Evolutionary conservation across 2,797 vertebrate genomes (phyloP).

Genomic region (Squalus acanthias): DNA sequence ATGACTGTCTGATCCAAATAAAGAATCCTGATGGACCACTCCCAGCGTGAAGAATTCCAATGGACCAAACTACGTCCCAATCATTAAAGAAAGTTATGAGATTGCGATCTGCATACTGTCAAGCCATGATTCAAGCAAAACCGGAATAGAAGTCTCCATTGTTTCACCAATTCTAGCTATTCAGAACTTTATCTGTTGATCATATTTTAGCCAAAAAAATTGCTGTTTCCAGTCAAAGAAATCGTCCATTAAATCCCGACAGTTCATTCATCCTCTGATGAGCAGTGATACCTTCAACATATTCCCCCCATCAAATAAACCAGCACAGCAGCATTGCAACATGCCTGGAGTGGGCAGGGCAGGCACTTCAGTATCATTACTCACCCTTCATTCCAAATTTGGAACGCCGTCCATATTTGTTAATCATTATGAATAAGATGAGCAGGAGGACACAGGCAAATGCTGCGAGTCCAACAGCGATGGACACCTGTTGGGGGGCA

Average conservation of each 20-base stretch:
- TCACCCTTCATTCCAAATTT: constrained; percentile 99
- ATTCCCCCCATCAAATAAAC: neutral
- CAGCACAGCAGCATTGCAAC: neutral
- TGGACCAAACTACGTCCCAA: too few relatives aligned
- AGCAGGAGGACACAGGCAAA: constrained; percentile 90
- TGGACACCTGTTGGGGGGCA: constrained; percentile 73
- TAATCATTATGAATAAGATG: constrained; percentile 94
- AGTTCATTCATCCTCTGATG: neutral
- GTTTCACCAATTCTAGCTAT: neutral
- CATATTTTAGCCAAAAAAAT: neutral
- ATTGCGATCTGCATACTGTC: neutral
- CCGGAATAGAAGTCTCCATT: neutral
- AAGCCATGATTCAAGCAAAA: neutral
- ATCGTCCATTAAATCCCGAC: neutral
- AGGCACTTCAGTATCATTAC: constrained; percentile 36
- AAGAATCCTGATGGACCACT: neutral
- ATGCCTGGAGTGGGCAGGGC: neutral
- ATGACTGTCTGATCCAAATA: neutral
- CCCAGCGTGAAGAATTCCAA: neutral
- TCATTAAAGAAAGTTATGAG: neutral
- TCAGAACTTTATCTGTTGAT: neutral
- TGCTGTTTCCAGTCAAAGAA: neutral
- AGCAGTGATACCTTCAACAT: neutral
- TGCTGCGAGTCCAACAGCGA: constrained; percentile 87
- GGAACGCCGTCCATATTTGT: constrained; percentile 93